These are phyloP conservation scores for Charanyca ferruginea DNA, from an alignment of 2,888 invertebrate genomes.

Conservation along the genomic window DNA sequence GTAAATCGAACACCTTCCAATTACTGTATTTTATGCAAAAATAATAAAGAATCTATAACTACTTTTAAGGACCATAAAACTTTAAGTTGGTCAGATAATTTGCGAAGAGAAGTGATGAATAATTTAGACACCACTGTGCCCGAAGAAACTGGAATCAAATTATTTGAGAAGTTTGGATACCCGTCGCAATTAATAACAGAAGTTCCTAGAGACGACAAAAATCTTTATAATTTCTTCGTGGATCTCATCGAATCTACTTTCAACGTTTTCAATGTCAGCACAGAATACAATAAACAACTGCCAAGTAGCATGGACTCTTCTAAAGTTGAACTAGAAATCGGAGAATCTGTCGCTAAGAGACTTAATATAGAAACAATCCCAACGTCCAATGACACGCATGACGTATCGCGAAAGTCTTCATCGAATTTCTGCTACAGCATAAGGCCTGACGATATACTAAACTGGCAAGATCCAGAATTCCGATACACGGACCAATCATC, in stretches of 20 bases:
- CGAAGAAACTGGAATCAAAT: conserved; percentile 42
- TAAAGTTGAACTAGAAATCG: conserved; percentile 70
- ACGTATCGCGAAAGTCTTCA: conserved; percentile 12
- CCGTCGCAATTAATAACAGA: conserved; percentile 64
- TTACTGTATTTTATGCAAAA: conserved; percentile 61
- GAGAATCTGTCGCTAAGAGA: conserved; percentile 73
- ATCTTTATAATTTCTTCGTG: conserved; percentile 79
- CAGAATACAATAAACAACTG: conserved; percentile 42
- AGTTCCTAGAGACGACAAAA: conserved; percentile 65
- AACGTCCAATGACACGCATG: not conserved
- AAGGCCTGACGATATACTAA: conserved; percentile 24
- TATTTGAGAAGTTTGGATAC: conserved; percentile 60
- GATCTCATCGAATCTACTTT: conserved; percentile 79
- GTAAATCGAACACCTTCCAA: conserved; percentile 73
- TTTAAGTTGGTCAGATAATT: conserved; percentile 5
- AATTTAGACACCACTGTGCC: fast-evolving
- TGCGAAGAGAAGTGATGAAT: no score
- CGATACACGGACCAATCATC: not conserved
- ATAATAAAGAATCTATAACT: not conserved
- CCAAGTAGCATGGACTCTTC: conserved; percentile 51
- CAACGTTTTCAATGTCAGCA: conserved; percentile 71
- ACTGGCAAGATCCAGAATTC: conserved; percentile 23
- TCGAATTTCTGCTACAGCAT: conserved; percentile 49
- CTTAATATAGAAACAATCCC: conserved; percentile 40
- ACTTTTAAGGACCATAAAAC: no score